Evolutionary conservation across 2,888 invertebrate species (phyloP).

Genomic region (Andrena chrysosceles): DNA sequence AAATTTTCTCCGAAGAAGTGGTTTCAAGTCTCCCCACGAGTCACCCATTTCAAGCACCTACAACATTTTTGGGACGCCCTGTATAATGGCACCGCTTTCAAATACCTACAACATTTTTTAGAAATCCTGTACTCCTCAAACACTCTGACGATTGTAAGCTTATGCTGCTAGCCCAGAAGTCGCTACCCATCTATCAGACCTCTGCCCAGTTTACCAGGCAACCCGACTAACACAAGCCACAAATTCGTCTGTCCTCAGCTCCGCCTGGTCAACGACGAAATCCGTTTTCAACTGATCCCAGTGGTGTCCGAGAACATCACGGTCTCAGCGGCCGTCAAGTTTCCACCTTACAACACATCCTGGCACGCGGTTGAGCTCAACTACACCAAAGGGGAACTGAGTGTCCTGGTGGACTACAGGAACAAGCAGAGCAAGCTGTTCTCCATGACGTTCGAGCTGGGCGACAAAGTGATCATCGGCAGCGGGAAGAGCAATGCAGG

Average conservation of each 20-base stretch:
- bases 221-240: not conserved
- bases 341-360: conserved; percentile 90
- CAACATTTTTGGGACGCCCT: no score
- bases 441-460: conserved; percentile 89
- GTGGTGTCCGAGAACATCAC: conserved; percentile 92
- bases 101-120: no score
- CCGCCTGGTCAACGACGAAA: conserved; percentile 93
- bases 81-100: no score
- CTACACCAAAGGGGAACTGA: conserved; percentile 91
- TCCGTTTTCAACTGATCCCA: conserved; percentile 92
- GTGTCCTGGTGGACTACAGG: conserved; percentile 91
- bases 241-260: conserved; percentile 86
- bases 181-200: no score
- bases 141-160: no score
- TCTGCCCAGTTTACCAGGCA: not conserved
- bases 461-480: conserved; percentile 91
- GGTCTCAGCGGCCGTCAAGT: conserved; percentile 92
- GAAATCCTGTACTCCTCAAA: no score
- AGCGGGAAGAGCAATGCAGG: conserved; percentile 89
- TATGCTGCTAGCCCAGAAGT: no score
- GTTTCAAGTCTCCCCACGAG: no score
- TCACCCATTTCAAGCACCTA: no score
- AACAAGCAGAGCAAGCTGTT: conserved; percentile 90
- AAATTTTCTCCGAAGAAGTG: no score
- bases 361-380: conserved; percentile 94